These are phyloP conservation scores for Felis catus DNA, from an alignment of 2,113 vertebrate species.

Conservation along the genomic window DNA sequence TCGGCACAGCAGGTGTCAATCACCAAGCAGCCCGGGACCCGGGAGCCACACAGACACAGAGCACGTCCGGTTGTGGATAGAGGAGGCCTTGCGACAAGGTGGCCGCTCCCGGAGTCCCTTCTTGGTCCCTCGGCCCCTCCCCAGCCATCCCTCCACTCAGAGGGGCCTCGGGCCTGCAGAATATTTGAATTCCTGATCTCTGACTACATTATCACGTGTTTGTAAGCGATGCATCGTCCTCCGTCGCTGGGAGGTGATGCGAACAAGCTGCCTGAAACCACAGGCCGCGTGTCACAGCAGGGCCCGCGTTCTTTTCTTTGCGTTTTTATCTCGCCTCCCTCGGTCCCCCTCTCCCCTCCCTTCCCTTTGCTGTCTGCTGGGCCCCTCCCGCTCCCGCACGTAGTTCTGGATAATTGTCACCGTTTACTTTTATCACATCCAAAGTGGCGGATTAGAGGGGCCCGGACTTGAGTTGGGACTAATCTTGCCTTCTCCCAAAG, in stretches of 20 bases:
- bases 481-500: slow-evolving; percentile 87
- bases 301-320: slow-evolving; percentile 51
- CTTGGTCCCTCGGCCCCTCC: background rate
- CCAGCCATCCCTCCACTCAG: slow-evolving; percentile 61
- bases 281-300: slow-evolving; percentile 74
- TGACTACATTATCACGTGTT: slow-evolving; percentile 84
- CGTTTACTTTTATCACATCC: slow-evolving; percentile 87
- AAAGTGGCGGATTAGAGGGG: slow-evolving; percentile 85
- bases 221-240: slow-evolving; percentile 86
- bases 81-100: slow-evolving; percentile 82
- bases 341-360: slow-evolving; percentile 14
- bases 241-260: slow-evolving; percentile 84
- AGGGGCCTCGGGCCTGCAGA: slow-evolving; percentile 80
- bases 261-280: slow-evolving; percentile 77
- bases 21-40: slow-evolving; percentile 89
- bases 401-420: slow-evolving; percentile 87
- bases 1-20: slow-evolving; percentile 96
- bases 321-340: slow-evolving; percentile 51
- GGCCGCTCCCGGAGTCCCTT: slow-evolving; percentile 71
- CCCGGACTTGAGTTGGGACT: slow-evolving; percentile 85
- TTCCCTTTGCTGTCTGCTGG: background rate
- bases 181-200: slow-evolving; percentile 87
- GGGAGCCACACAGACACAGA: slow-evolving; percentile 86
- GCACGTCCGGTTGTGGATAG: slow-evolving; percentile 83
- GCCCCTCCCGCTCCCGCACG: slow-evolving; percentile 69